Base-by-base conservation (phyloP, 2,113 vertebrate genomes). In the Nestor notabilis region DNA sequence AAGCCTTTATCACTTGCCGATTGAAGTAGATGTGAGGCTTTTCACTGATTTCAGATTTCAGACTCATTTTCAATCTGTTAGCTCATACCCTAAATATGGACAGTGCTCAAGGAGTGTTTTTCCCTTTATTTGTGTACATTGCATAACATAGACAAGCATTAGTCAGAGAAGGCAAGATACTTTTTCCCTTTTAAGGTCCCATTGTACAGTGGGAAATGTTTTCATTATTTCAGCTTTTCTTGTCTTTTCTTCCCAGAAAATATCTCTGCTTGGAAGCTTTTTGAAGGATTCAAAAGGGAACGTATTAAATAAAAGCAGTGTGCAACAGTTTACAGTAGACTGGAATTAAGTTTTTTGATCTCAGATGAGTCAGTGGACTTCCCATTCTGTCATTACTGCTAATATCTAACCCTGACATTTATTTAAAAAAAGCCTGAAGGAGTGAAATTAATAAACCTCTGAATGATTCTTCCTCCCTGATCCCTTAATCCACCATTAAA, bases 151-250 rank as follows among this genome's bases (percentile, higher is more conserved):
- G 37, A 47, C 20, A 72, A 69, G 24, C 3, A 1, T 53, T 80
- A 83, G 61, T 82, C 74, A 91, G 18, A 60, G 0, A 3, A 35
- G 56, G 72, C 7, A 52, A 66, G 20, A 80, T 37, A 46, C 49
- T 92, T 95, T 94, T 94, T 83, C 37, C 90, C 82, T 93, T 96
- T 88, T 86, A 92, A 88, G 68, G 68, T 77, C n/a, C 17, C 49
- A 11, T 9, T 66, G 49, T 5, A 4, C 29, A 65, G 3, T 44
- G 18, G 18, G 43, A 79, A 79, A 75, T 29, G 5, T 78, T 60
- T 76, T 24, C 5, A 39, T 37, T 0, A 33, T 82, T 93, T 89
- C 27, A 44, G 17, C 2, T 35, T 23, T 16, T 21, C 7, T 31
- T 49, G 41, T 23, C 5, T 6, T 43, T 43, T 33, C 9, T 16